These are phyloP conservation scores for Coleophora deauratella DNA, from an alignment of 2,888 invertebrate genomes.

Conservation along the genomic window DNA sequence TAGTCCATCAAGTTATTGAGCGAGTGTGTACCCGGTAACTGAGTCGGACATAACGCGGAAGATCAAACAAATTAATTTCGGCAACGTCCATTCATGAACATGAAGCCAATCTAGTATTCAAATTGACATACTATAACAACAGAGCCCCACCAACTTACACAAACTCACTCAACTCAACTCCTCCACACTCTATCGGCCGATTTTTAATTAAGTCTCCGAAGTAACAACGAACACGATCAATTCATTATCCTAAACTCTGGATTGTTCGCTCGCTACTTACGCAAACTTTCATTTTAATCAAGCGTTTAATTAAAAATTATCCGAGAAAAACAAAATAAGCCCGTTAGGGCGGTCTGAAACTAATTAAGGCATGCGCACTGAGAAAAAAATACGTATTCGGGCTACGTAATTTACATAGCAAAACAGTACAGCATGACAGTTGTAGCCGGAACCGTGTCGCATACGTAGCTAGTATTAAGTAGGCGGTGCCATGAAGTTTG, in stretches of 20 bases:
- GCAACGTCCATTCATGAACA: constrained; percentile 15
- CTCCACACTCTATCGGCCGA: constrained; percentile 71
- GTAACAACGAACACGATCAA: constrained; percentile 72
- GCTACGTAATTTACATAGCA: too few relatives aligned
- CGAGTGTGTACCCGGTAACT: too few relatives aligned
- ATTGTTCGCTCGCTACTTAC: constrained; percentile 74
- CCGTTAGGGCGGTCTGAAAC: constrained; percentile 71
- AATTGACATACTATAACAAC: constrained; percentile 73
- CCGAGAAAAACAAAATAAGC: constrained; percentile 75
- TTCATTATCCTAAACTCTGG: constrained; percentile 74
- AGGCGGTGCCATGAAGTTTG: too few relatives aligned
- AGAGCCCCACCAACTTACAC: constrained; percentile 65
- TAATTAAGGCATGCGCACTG: constrained; percentile 73
- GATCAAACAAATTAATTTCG: neutral
- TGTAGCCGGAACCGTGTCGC: too few relatives aligned
- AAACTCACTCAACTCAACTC: constrained; percentile 70
- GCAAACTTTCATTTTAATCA: constrained; percentile 75
- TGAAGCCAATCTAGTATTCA: constrained; percentile 66
- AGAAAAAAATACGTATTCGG: too few relatives aligned
- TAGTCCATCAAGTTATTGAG: too few relatives aligned
- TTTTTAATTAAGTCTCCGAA: constrained; percentile 73
- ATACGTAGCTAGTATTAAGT: too few relatives aligned
- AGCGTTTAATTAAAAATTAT: constrained; percentile 75
- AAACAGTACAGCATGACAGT: too few relatives aligned
- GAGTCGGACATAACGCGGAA: neutral